Conservation (phyloP, 2,797 vertebrate species). For the Falco peregrinus region DNA sequence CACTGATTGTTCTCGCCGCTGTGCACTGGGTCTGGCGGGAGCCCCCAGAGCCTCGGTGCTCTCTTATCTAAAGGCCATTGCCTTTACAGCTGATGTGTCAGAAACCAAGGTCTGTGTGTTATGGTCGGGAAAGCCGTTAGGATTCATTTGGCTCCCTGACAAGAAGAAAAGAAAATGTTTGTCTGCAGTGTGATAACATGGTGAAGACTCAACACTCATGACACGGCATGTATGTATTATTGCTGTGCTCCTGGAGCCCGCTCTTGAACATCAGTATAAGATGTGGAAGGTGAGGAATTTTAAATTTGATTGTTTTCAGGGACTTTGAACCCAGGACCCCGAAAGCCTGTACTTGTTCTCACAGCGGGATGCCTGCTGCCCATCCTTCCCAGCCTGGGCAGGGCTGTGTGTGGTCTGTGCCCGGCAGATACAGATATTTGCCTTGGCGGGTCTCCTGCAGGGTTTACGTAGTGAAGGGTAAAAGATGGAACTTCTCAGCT, state of each 20-base stretch:
- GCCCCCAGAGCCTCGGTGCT: background rate
- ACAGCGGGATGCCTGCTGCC: rapidly evolving
- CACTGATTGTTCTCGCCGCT: background rate
- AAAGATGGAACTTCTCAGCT: background rate
- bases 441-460: background rate
- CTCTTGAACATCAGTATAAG: background rate
- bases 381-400: background rate
- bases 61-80: background rate
- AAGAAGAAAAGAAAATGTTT: background rate
- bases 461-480: background rate
- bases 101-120: background rate
- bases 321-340: background rate
- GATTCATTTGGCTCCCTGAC: background rate
- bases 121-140: background rate
- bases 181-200: rapidly evolving
- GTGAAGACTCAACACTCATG: background rate
- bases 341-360: background rate
- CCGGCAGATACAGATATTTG: background rate
- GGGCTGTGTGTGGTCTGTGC: background rate
- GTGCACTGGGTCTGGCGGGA: background rate
- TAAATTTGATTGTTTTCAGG: background rate
- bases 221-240: rapidly evolving
- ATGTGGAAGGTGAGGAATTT: background rate
- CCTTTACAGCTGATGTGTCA: background rate
- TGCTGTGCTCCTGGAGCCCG: background rate